Percentiles rank a stretch among this genome's conserved stretches.
Conservation (phyloP, 2,888 invertebrate genomes). For the Synergus itoensis region DNA sequence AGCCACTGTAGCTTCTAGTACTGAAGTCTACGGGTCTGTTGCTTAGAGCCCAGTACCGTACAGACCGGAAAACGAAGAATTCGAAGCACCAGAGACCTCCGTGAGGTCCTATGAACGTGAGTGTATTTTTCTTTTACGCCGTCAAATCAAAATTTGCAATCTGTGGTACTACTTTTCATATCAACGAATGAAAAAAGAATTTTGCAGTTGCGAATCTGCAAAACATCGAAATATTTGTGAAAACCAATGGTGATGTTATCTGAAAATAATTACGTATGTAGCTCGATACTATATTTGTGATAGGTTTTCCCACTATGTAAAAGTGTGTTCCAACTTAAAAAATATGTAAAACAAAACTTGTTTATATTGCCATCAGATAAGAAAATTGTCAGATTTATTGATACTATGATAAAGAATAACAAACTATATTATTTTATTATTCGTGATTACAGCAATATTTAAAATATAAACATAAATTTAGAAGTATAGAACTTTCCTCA, state of each 20-base stretch:
- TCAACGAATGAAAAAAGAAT: not conserved
- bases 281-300: not conserved
- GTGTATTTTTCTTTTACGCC: constrained; percentile 57
- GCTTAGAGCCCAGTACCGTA: constrained; percentile 65
- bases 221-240: not conserved
- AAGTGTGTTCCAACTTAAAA: not conserved
- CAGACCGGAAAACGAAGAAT: constrained; percentile 66
- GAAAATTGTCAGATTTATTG: no score
- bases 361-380: no score
- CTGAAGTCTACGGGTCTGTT: constrained; percentile 56
- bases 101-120: constrained; percentile 72
- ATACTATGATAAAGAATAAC: no score
- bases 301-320: not conserved
- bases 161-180: not conserved
- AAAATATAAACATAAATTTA: no score
- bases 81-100: constrained; percentile 62
- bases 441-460: no score
- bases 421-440: no score
- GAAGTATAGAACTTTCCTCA: no score
- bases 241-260: not conserved
- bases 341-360: not conserved
- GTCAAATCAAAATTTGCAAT: not conserved
- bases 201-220: not conserved
- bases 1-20: constrained; percentile 61
- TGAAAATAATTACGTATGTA: not conserved